Conservation (phyloP, 1,140 invertebrate genomes). For the Rhyzopertha dominica region DNA sequence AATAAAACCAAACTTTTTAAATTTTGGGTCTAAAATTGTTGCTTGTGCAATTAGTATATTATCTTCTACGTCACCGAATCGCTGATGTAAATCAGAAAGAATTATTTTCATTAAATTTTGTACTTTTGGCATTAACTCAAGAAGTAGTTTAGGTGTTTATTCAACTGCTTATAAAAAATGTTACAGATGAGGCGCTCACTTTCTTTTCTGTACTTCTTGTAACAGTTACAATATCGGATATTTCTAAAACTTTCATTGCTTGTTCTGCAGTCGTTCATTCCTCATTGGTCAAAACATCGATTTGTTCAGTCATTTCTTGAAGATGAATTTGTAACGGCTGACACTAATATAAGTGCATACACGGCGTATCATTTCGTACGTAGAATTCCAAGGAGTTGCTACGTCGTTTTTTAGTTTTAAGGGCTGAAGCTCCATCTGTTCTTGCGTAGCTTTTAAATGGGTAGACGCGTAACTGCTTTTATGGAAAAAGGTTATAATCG, state of each 20-base stretch:
- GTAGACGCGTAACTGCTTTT: too few species aligned
- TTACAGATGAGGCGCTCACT: constrained; percentile 23
- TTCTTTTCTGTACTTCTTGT: constrained; percentile 34
- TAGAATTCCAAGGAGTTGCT: too few species aligned
- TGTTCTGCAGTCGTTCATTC: constrained; percentile 17
- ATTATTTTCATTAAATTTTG: constrained; percentile 1
- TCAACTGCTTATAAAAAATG: constrained; percentile 6
- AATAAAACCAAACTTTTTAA: constrained; percentile 15
- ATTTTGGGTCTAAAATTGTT: constrained; percentile 17
- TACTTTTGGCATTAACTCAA: background rate
- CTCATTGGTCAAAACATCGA: constrained; percentile 8
- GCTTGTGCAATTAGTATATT: constrained; percentile 3
- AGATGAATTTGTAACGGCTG: too few species aligned
- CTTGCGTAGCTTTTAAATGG: too few species aligned
- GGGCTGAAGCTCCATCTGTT: too few species aligned
- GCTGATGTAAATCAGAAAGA: background rate
- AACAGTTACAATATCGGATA: constrained; percentile 36
- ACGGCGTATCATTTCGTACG: too few species aligned
- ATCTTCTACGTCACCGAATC: constrained; percentile 14
- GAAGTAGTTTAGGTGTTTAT: constrained; percentile 1
- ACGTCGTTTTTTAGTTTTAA: too few species aligned
- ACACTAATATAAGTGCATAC: too few species aligned
- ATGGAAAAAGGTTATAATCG: too few species aligned
- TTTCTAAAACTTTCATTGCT: constrained; percentile 14
- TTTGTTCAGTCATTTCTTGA: too few species aligned